Conservation (phyloP, 2,888 invertebrate species). For the Dryadula phaetusa region DNA sequence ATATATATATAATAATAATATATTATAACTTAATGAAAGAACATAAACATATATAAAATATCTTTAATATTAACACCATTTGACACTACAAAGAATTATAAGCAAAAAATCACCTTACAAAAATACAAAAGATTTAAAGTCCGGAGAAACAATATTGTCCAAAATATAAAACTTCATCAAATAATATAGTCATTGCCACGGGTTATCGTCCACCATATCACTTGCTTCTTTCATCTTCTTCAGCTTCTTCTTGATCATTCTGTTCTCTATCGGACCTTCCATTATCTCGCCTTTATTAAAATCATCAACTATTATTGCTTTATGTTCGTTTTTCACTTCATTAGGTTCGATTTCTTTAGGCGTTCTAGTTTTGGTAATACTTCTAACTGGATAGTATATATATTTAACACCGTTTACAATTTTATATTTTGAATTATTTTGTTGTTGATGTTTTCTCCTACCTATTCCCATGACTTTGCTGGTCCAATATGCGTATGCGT, state of each 20-base stretch:
- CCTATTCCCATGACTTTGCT: slow-evolving; percentile 62
- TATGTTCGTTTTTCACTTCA: slow-evolving; percentile 46
- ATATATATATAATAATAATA: too few relatives aligned
- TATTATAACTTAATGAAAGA: neutral
- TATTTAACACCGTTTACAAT: slow-evolving; percentile 71
- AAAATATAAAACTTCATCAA: slow-evolving; percentile 73
- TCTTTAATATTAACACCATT: slow-evolving; percentile 3
- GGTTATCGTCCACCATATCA: slow-evolving; percentile 72
- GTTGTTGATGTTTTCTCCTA: slow-evolving; percentile 54
- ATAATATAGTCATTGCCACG: slow-evolving; percentile 82
- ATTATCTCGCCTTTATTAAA: slow-evolving; percentile 76
- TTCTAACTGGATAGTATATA: slow-evolving; percentile 64
- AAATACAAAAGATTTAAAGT: slow-evolving; percentile 71
- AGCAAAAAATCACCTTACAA: slow-evolving; percentile 49
- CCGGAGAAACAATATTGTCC: slow-evolving; percentile 70
- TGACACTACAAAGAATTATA: neutral
- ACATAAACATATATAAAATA: neutral
- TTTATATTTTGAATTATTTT: slow-evolving; percentile 62
- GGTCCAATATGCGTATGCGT: slow-evolving; percentile 69
- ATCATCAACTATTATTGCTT: slow-evolving; percentile 63
- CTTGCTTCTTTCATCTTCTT: slow-evolving; percentile 68
- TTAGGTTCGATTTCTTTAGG: slow-evolving; percentile 54
- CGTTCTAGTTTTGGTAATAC: slow-evolving; percentile 56
- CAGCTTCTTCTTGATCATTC: slow-evolving; percentile 66
- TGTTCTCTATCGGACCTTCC: slow-evolving; percentile 64